Conservation (phyloP, 2,113 vertebrate species). For the Hemiscyllium ocellatum region DNA sequence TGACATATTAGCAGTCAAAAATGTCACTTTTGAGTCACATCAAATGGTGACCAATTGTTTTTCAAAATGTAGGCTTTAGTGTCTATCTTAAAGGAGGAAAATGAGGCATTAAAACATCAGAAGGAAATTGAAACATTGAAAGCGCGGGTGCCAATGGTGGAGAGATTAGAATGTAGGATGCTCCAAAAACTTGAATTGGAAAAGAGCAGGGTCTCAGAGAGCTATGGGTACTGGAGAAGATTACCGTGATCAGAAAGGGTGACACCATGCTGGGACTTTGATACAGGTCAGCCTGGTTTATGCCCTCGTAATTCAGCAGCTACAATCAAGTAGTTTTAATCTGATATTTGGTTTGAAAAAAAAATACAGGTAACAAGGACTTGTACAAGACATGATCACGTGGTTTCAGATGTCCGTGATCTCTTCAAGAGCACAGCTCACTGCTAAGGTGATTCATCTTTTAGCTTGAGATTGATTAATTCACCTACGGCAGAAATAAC, state of each 20-base stretch:
- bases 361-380: not conserved
- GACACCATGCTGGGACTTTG: not conserved
- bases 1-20: not conserved
- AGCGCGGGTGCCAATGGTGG: no score
- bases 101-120: not conserved
- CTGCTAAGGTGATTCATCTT: not conserved
- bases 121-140: not conserved
- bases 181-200: not conserved
- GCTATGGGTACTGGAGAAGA: not conserved
- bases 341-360: not conserved
- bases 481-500: not conserved
- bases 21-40: not conserved
- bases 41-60: not conserved
- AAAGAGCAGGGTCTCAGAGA: not conserved
- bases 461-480: not conserved
- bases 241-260: not conserved
- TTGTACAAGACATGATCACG: not conserved
- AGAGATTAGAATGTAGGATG: not conserved
- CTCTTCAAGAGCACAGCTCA: not conserved
- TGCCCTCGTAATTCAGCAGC: not conserved
- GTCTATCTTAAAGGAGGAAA: no score
- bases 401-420: not conserved
- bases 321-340: not conserved
- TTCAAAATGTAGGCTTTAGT: not conserved
- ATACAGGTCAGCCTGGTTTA: not conserved